Base-by-base conservation (phyloP, 2,797 vertebrate genomes). In the Liasis olivaceus region DNA sequence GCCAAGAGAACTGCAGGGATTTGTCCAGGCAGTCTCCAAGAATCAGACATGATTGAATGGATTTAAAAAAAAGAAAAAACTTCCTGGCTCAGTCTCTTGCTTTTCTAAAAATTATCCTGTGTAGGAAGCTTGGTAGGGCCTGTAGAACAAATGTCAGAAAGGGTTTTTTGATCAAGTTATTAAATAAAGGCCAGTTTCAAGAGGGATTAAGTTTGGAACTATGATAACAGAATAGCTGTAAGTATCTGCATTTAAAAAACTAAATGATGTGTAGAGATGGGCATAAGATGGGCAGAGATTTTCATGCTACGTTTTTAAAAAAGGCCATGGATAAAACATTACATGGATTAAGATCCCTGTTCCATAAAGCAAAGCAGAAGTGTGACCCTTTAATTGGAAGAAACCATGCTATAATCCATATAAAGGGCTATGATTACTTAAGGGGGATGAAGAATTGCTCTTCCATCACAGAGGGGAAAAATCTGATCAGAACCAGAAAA, bases 401-500 rank as follows among this genome's bases (percentile, higher is more conserved):
- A 62, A 86, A 62, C 15, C 59, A 54, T 36, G 69, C 47, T 26
- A 42, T 81, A 56, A 81, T 42, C 47, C 85, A 63, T 56, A 56
- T 42, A 36, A 93, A 93, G 59, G 64, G 22, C 3, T 87, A 20
- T 13, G 47, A 62, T 87, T 54, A 12, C 20, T 56, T 92, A n/a
- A 12, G 14, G 17, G 47, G 22, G 56, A 86, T 72, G 28, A 26
- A 72, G n/a, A 36, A 51, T 94, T 95, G 94, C 31, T 17, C 62
- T 85, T 24, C 85, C 88, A 81, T 26, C 62, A 85, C 86, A 72
- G 2, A 62, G 58, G 86, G 20, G 3, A 2, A 11, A 91, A 51
- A 85, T 85, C 31, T 2, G 11, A 81, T 69, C 54, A 69, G 31
- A 94, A 95, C 66, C 58, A 24, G 26, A 64, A 7, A 92, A 22